These are phyloP conservation scores for Ceyx cyanopectus DNA, from an alignment of 2,113 vertebrate species.

Conservation along the genomic window DNA sequence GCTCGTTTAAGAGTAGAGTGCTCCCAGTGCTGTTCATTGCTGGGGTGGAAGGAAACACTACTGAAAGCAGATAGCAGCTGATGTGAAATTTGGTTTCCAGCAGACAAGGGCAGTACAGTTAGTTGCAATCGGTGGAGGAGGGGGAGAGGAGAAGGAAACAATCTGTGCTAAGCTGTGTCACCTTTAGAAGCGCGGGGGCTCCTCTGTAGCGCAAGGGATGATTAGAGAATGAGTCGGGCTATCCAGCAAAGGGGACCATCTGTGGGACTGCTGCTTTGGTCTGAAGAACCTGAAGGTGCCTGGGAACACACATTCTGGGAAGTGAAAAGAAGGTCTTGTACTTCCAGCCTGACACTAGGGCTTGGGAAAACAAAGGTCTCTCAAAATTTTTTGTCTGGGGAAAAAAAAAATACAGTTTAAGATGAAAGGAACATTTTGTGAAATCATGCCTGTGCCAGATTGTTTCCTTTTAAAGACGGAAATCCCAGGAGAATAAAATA, in stretches of 20 bases:
- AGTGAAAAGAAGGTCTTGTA: not conserved
- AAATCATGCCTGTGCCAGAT: not conserved
- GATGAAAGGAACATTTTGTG: slow-evolving; percentile 20
- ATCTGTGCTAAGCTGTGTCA: slow-evolving; percentile 51
- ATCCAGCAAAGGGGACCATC: not conserved
- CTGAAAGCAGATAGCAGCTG: not conserved
- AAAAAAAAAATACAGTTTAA: not conserved
- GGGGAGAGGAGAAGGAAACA: slow-evolving; percentile 18
- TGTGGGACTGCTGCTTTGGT: not conserved
- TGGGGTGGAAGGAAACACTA: not conserved
- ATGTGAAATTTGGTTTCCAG: slow-evolving; percentile 9
- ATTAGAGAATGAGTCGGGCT: slow-evolving; percentile 4
- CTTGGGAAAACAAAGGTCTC: slow-evolving; percentile 23
- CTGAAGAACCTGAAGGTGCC: not conserved
- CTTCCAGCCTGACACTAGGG: not conserved
- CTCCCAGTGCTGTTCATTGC: not conserved
- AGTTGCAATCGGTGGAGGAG: not conserved
- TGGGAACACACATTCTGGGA: not conserved
- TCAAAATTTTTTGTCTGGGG: not conserved
- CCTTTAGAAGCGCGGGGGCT: slow-evolving; percentile 10
- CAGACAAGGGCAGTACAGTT: not conserved
- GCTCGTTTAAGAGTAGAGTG: not conserved
- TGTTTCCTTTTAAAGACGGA: slow-evolving; percentile 11
- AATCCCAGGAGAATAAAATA: not conserved
- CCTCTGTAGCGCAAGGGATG: not conserved